phyloP scores from a whole-genome alignment of 2,888 invertebrate genomes.

The Drosophila acutilabella region DNA sequence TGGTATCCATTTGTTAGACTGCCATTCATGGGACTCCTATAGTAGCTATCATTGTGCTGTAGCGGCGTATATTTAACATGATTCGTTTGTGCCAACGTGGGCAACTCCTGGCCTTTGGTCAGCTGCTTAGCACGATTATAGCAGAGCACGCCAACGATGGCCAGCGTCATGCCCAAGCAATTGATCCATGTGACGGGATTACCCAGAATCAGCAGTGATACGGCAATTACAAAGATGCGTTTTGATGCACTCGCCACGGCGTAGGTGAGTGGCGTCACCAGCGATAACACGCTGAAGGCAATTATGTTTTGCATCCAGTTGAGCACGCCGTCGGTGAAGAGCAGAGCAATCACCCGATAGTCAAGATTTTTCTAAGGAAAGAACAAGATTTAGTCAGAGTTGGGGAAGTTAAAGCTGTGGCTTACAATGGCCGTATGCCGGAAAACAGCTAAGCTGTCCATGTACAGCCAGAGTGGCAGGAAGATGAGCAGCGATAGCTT shows the following conservation, averaged over 20 bases:
- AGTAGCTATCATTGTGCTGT: slow-evolving; percentile 72
- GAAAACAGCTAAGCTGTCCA: slow-evolving; percentile 88
- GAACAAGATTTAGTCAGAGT: background rate
- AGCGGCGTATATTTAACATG: slow-evolving; percentile 84
- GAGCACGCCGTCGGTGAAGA: slow-evolving; percentile 92
- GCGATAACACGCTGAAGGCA: slow-evolving; percentile 96
- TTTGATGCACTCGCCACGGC: slow-evolving; percentile 98
- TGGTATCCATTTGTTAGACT: slow-evolving; percentile 56
- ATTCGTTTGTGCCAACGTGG: slow-evolving; percentile 84
- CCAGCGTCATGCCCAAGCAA: slow-evolving; percentile 95
- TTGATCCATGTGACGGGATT: slow-evolving; percentile 96
- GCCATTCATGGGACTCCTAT: slow-evolving; percentile 66
- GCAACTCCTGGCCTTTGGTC: slow-evolving; percentile 86
- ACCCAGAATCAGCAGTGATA: slow-evolving; percentile 93
- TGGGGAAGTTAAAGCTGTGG: background rate
- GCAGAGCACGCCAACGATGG: slow-evolving; percentile 94
- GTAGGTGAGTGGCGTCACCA: slow-evolving; percentile 97
- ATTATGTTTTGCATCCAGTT: slow-evolving; percentile 98
- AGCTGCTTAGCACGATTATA: slow-evolving; percentile 95
- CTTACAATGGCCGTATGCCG: slow-evolving; percentile 88
- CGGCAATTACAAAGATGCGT: slow-evolving; percentile 95
- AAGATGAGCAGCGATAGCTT: slow-evolving; percentile 92
- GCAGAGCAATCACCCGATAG: slow-evolving; percentile 87
- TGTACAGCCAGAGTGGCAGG: slow-evolving; percentile 92
- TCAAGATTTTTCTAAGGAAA: slow-evolving; percentile 85